Evolutionary conservation across 2,797 vertebrate genomes (phyloP).

Genomic region (Pseudochaenichthys georgianus): DNA sequence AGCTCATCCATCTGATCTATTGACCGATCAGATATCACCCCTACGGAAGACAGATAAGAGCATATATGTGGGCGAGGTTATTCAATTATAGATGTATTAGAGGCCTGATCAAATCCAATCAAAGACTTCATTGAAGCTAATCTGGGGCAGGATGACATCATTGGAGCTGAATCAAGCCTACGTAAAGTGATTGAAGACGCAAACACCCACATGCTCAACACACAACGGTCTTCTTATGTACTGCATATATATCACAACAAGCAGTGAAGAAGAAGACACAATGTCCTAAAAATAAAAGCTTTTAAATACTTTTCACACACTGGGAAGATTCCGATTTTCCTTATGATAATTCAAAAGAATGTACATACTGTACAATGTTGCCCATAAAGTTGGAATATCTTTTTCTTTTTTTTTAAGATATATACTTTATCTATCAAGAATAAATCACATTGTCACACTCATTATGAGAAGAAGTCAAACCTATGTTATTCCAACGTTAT

Average conservation of each 20-base stretch:
- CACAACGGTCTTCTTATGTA: neutral
- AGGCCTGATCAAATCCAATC: conserved; percentile 59
- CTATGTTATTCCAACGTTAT: no score
- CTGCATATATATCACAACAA: conserved; percentile 3
- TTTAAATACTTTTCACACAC: neutral
- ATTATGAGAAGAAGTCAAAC: no score
- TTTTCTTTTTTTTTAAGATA: no score
- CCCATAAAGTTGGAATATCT: no score
- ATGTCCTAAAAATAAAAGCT: neutral
- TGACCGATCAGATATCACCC: conserved; percentile 62
- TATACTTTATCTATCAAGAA: no score
- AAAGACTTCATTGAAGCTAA: conserved; percentile 52
- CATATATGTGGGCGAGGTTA: conserved; percentile 59
- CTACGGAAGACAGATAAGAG: conserved; percentile 55
- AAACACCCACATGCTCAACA: conserved; percentile 29
- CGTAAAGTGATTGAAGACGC: neutral
- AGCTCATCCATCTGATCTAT: conserved; percentile 60
- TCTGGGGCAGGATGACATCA: conserved; percentile 49
- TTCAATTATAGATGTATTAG: conserved; percentile 65
- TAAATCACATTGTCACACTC: no score
- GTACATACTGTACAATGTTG: neutral
- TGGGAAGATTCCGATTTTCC: neutral
- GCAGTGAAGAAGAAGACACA: neutral
- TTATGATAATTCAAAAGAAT: neutral
- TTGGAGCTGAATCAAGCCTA: conserved; percentile 48